Conservation (phyloP, 2,888 invertebrate species). For the Uropetala carovei region DNA sequence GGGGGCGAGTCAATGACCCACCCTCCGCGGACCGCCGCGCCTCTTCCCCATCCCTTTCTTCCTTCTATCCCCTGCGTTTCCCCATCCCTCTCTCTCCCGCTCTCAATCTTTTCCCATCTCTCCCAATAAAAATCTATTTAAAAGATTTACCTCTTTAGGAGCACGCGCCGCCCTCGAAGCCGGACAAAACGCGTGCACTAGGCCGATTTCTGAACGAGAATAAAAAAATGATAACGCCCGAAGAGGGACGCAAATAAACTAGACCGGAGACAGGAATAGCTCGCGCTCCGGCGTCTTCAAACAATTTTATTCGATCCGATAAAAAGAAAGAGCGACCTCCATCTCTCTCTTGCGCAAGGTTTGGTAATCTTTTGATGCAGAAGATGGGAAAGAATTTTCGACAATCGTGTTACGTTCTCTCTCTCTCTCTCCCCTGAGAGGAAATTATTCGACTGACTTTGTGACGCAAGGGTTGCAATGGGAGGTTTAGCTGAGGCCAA, state of each 20-base stretch:
- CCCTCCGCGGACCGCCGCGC: not conserved
- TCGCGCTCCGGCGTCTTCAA: too few species aligned
- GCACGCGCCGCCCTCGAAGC: not conserved
- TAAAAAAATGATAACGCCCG: not conserved
- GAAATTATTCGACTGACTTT: too few species aligned
- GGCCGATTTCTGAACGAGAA: not conserved
- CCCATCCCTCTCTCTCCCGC: not conserved
- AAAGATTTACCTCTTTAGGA: not conserved
- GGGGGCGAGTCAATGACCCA: slow-evolving; percentile 29
- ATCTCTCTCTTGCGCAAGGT: too few species aligned
- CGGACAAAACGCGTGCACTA: not conserved
- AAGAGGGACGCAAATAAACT: not conserved
- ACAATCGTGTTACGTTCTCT: too few species aligned
- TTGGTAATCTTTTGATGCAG: too few species aligned
- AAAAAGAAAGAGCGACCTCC: too few species aligned
- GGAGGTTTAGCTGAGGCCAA: too few species aligned
- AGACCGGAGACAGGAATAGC: not conserved
- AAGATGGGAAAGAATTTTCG: too few species aligned
- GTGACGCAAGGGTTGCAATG: too few species aligned
- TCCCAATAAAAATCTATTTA: not conserved
- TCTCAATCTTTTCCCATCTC: not conserved
- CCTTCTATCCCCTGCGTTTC: not conserved
- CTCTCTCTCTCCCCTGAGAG: too few species aligned
- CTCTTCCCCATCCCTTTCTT: not conserved
- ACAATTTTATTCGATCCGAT: too few species aligned